Evolutionary conservation across 2,797 vertebrate species (phyloP), one percentile per base, ranked within the genome.

Genomic region (Myotis pilosus): DNA sequence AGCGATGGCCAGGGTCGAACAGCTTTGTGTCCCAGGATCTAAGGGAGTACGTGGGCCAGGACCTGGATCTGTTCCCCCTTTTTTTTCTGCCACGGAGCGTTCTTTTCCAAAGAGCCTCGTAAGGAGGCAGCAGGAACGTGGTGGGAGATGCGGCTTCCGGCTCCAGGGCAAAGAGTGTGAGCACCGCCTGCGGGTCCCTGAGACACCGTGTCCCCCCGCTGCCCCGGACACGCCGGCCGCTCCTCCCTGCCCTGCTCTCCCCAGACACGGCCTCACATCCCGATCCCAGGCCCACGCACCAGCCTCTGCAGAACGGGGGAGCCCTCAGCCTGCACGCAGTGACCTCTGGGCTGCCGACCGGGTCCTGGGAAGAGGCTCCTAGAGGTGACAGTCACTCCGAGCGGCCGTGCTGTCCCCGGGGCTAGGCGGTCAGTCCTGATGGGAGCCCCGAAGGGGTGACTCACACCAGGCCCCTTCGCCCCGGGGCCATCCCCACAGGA

Each of bases 81-180:
- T 5, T 15, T 49, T 57, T 68, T 20, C 36, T 88, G 64, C 53
- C 51, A 8, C 64, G 71, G 30, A 79, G 83, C 64, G 38, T 33
- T 36, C 3, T 11, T 82, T 47, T 53, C 79, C 60, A 15, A 71
- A 84, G 44, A 53, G 25, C 55, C 1, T 0, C 19, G 57, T 55
- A 23, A 47, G 30, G 69, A 23, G 19, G 8, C 23, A n/a, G 66
- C 28, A 38, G 44, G 41, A 68, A 10, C 15, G 1, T n/a, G 11
- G 49, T 1, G 5, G 0, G 2, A 22, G n/a, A 22, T 28, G 6
- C 5, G 7, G 19, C 33, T 4, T 7, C 44, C 53, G 6, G 38
- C 28, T 83, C 49, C 4, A 1, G 4, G 19, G 8, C 10, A 22
- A 23, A 6, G 41, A 19, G 33, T 3, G 20, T 38, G 66, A 49